Percentiles rank a stretch among this genome's conserved stretches.
Evolutionary conservation across 1,140 invertebrate genomes (phyloP).

Genomic region (Drosophila bifasciata): DNA sequence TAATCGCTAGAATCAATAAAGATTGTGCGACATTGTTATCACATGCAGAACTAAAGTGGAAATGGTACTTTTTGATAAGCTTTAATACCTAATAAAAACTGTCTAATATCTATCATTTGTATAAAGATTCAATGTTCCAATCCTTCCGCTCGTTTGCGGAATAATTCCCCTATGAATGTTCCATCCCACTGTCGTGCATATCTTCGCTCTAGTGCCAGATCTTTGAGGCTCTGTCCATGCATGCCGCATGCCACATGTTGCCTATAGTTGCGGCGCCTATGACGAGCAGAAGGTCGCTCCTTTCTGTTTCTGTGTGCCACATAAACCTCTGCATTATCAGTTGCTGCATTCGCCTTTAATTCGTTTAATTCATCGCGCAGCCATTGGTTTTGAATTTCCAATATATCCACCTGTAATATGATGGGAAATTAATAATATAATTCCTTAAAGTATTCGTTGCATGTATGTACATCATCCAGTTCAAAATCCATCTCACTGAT

Average conservation of each 20-base stretch:
- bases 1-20: no score
- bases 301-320: not conserved
- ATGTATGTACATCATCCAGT: not conserved
- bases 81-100: no score
- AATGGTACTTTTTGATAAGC: no score
- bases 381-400: slow-evolving; percentile 7
- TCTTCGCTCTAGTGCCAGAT: no score
- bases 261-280: not conserved
- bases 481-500: slow-evolving; percentile 8
- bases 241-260: not conserved
- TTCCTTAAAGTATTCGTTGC: no score
- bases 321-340: not conserved
- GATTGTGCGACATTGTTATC: no score
- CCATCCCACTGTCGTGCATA: no score
- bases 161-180: no score
- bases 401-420: not conserved
- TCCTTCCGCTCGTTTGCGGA: no score
- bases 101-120: no score
- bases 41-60: no score
- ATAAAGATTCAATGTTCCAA: no score
- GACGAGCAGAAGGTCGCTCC: not conserved
- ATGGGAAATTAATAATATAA: not conserved
- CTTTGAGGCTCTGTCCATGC: not conserved
- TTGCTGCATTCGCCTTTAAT: not conserved
- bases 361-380: not conserved